These are phyloP conservation scores for Lasioglossum morio DNA, from an alignment of 2,888 invertebrate genomes.

Conservation along the genomic window DNA sequence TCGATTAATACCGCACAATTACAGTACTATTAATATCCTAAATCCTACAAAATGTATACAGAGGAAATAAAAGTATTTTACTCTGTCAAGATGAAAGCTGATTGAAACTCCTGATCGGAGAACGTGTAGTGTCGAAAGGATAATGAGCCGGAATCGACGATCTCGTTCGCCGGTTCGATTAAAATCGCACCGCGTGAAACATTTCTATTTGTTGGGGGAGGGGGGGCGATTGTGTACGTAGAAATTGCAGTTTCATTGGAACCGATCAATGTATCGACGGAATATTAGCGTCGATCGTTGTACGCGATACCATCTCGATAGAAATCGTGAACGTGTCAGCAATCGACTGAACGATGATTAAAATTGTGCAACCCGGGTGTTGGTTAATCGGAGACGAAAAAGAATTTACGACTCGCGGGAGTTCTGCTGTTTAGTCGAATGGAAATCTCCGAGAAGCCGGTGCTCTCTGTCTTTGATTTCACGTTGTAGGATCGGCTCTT, in stretches of 20 bases:
- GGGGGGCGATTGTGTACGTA: slow-evolving; percentile 9
- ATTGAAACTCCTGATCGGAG: background rate
- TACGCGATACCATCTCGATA: slow-evolving; percentile 18
- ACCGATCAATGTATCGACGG: slow-evolving; percentile 34
- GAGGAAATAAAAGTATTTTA: background rate
- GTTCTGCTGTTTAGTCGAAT: background rate
- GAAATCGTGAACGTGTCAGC: slow-evolving; percentile 26
- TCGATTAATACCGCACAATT: background rate
- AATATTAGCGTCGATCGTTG: slow-evolving; percentile 9
- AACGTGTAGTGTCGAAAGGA: slow-evolving; percentile 31
- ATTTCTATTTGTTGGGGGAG: slow-evolving; percentile 25
- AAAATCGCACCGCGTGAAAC: slow-evolving; percentile 34
- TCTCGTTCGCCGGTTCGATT: slow-evolving; percentile 30
- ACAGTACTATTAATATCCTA: background rate
- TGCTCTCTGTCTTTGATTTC: background rate
- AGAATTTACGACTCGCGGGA: background rate
- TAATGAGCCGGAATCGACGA: slow-evolving; percentile 26
- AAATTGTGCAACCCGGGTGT: background rate
- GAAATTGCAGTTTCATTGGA: slow-evolving; percentile 51
- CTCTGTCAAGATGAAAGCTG: background rate
- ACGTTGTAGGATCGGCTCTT: background rate
- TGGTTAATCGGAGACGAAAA: background rate
- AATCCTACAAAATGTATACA: background rate
- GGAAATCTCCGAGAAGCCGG: background rate
- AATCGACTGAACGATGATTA: slow-evolving; percentile 32